phyloP scores from a whole-genome alignment of 1,140 invertebrate genomes.

The Hycleus cichorii region DNA sequence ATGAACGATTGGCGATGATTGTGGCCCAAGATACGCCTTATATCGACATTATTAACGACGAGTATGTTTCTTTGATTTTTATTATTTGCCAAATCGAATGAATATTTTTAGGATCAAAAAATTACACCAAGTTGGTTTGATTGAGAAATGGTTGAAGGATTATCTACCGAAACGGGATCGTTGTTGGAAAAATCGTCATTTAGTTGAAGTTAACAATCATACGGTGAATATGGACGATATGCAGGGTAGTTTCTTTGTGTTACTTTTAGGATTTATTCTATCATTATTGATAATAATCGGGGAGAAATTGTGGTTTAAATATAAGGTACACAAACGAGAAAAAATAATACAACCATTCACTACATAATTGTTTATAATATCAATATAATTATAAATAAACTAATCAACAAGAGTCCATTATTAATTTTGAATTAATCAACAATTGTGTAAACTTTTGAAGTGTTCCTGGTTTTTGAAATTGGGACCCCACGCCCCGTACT shows the following conservation, averaged over 20 bases:
- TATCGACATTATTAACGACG: constrained; percentile 53
- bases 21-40: constrained; percentile 68
- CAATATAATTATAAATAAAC: constrained; percentile 5
- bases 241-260: constrained; percentile 81
- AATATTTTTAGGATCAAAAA: constrained; percentile 53
- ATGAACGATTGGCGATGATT: constrained; percentile 71
- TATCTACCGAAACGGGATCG: constrained; percentile 72
- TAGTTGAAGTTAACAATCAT: constrained; percentile 66
- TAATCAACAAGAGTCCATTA: neutral
- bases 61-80: constrained; percentile 42
- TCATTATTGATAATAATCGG: constrained; percentile 45
- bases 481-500: constrained; percentile 53
- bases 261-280: constrained; percentile 46
- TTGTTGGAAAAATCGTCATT: constrained; percentile 58
- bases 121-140: constrained; percentile 77
- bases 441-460: constrained; percentile 62
- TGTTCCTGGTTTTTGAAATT: constrained; percentile 63
- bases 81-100: neutral
- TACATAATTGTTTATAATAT: constrained; percentile 31
- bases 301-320: constrained; percentile 49
- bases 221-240: constrained; percentile 81
- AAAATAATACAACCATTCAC: constrained; percentile 55
- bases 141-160: constrained; percentile 71
- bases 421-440: constrained; percentile 36
- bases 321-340: constrained; percentile 43